These are phyloP conservation scores for Ennomos fuscantarius DNA, from an alignment of 2,888 invertebrate species.

Conservation along the genomic window DNA sequence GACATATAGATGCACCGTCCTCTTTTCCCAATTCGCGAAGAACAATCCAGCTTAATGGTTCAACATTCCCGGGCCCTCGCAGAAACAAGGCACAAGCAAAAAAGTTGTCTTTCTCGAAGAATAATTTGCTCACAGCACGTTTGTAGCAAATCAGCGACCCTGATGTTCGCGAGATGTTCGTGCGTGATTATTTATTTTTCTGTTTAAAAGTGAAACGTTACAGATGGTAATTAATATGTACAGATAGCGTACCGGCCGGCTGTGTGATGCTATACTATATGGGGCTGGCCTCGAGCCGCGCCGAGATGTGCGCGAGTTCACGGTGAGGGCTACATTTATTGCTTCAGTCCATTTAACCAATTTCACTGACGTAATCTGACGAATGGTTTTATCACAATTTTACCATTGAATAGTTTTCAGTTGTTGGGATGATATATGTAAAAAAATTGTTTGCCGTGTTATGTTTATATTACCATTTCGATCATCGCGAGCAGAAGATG, in stretches of 20 bases:
- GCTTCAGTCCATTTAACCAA: conserved; percentile 74
- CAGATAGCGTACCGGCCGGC: conserved; percentile 33
- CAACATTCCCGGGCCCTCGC: conserved; percentile 38
- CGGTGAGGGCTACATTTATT: conserved; percentile 78
- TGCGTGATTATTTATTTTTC: conserved; percentile 38
- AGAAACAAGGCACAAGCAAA: conserved; percentile 35
- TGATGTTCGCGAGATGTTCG: conserved; percentile 26
- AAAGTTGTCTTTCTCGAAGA: conserved; percentile 31
- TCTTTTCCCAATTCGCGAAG: conserved; percentile 36
- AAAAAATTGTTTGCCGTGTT: neutral
- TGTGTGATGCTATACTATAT: conserved; percentile 28
- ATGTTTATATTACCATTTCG: conserved; percentile 8
- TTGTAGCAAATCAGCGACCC: conserved; percentile 24
- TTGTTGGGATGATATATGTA: conserved; percentile 12
- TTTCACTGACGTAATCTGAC: conserved; percentile 74
- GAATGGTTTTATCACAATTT: conserved; percentile 51
- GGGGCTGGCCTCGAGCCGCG: conserved; percentile 63
- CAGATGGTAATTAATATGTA: conserved; percentile 48
- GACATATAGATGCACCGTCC: conserved; percentile 18
- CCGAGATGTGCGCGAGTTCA: conserved; percentile 67
- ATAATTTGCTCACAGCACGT: conserved; percentile 32
- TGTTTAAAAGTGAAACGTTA: conserved; percentile 45
- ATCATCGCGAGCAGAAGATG: conserved; percentile 17
- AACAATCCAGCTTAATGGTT: conserved; percentile 37
- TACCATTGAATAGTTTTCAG: conserved; percentile 4